Base-by-base conservation (phyloP, 2,888 invertebrate genomes). In the Drosophila nr. perissopoda region DNA sequence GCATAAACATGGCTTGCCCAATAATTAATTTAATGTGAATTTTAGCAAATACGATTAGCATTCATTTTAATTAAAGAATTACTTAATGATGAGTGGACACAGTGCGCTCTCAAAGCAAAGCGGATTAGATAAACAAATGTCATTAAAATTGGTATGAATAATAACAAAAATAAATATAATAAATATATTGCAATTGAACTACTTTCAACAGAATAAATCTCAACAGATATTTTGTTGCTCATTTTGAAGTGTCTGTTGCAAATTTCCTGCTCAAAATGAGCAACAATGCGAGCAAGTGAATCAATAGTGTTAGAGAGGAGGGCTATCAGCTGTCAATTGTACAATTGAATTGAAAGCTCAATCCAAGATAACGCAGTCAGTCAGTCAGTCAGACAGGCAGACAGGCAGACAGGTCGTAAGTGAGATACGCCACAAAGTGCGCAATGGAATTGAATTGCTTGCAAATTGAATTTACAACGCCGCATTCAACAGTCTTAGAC, bases 361-460 rank as follows among this genome's bases (percentile, higher is more conserved):
- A 53, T n/a, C 52, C 27, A 21, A 53, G 71, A 61, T 40, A 62
- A 42, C 42, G 27, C 27, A 33, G 42, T 10, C 56, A 36, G 34
- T 10, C 33, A 33, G 10, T 10, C 31, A 33, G 31, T 0, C 31
- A 33, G 13, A 10, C 36, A 25, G n/a, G 4, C n/a, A 40, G n/a
- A 11, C 16, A 11, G 46, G 1, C 16, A 48, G 10, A 31, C 33
- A 27, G 27, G 42, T 16, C 31, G 38, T 21, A 33, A 33, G 40
- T 31, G 27, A 25, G 51, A 29, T 11, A n/a, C 64, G 49, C 52
- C 65, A 29, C 75, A 79, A 75, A 63, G 79, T 60, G 74, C 74
- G 76, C 80, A 75, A 67, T 64, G 76, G 51, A 69, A 70, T 69
- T 58, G 52, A 51, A 66, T 56, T 46, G 72, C 34, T 66, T 61